A percentile compares a stretch with the other conserved stretches of the same genome.
phyloP scores from a whole-genome alignment of 1,140 invertebrate genomes.

The Drosophila rufa region DNA sequence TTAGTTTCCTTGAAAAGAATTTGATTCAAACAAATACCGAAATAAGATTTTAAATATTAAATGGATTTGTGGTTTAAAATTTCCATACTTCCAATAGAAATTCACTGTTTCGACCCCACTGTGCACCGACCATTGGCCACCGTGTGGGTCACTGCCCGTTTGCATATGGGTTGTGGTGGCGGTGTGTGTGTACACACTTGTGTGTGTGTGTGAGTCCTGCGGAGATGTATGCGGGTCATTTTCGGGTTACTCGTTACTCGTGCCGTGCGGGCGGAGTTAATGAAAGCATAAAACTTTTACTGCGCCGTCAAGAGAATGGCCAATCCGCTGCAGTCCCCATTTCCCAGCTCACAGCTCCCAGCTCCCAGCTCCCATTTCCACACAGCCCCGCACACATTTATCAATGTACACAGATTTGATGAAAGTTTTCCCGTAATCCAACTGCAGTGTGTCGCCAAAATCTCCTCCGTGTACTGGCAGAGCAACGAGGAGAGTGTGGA shows the following conservation, averaged over 20 bases:
- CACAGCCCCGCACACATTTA: slow-evolving; percentile 28
- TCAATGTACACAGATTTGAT: slow-evolving; percentile 67
- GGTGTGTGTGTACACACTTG: slow-evolving; percentile 11
- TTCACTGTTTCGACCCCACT: neutral
- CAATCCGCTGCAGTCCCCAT: slow-evolving; percentile 10
- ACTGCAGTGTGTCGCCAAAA: slow-evolving; percentile 91
- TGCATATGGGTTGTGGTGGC: slow-evolving; percentile 51
- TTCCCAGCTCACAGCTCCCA: neutral
- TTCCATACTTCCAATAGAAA: neutral
- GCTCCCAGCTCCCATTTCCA: slow-evolving; percentile 22
- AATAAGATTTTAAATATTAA: neutral
- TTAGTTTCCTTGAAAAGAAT: neutral
- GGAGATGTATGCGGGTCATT: slow-evolving; percentile 60
- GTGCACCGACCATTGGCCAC: slow-evolving; percentile 10
- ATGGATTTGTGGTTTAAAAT: no score
- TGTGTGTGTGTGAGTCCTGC: slow-evolving; percentile 20
- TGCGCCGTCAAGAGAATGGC: slow-evolving; percentile 54
- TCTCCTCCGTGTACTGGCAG: slow-evolving; percentile 92
- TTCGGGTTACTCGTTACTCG: slow-evolving; percentile 57
- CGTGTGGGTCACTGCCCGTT: slow-evolving; percentile 37
- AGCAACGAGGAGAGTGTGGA: slow-evolving; percentile 94
- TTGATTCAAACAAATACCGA: neutral
- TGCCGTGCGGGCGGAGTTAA: slow-evolving; percentile 65
- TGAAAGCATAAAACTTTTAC: slow-evolving; percentile 83
- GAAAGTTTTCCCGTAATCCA: slow-evolving; percentile 42